Conservation (phyloP, 1,140 invertebrate species). For the Dreissena polymorpha region DNA sequence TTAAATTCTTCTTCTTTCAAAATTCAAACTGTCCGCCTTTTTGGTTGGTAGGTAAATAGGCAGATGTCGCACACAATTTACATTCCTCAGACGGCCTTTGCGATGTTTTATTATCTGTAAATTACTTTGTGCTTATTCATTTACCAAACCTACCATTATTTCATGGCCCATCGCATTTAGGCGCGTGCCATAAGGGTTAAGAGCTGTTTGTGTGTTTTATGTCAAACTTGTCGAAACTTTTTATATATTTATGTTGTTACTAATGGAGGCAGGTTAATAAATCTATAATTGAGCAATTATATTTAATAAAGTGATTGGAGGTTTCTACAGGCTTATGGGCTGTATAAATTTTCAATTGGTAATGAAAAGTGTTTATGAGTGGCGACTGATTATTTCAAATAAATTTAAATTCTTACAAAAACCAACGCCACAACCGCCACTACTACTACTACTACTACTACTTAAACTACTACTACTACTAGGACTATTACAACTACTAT, state of each 20-base stretch:
- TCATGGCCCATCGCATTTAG: background rate
- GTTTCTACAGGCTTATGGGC: background rate
- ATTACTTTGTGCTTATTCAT: background rate
- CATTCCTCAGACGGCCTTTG: background rate
- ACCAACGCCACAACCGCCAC: too few relatives aligned
- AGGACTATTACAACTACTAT: too few relatives aligned
- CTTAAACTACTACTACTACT: too few relatives aligned
- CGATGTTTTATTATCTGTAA: background rate
- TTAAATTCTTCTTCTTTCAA: background rate
- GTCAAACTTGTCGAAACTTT: background rate
- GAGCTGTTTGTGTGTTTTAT: background rate
- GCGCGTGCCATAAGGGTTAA: background rate
- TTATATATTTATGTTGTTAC: background rate
- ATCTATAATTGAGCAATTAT: background rate
- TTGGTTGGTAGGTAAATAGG: background rate
- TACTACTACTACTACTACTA: too few relatives aligned
- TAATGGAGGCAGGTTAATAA: background rate
- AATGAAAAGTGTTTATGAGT: too few relatives aligned
- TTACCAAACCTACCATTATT: constrained; percentile 1
- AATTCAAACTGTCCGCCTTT: constrained; percentile 4
- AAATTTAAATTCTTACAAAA: too few relatives aligned
- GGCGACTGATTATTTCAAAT: too few relatives aligned
- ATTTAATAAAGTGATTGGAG: background rate
- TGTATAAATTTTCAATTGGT: background rate
- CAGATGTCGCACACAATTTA: background rate